These are phyloP conservation scores for Silurus lanzhouensis DNA, from an alignment of 2,797 vertebrate genomes.

Conservation along the genomic window DNA sequence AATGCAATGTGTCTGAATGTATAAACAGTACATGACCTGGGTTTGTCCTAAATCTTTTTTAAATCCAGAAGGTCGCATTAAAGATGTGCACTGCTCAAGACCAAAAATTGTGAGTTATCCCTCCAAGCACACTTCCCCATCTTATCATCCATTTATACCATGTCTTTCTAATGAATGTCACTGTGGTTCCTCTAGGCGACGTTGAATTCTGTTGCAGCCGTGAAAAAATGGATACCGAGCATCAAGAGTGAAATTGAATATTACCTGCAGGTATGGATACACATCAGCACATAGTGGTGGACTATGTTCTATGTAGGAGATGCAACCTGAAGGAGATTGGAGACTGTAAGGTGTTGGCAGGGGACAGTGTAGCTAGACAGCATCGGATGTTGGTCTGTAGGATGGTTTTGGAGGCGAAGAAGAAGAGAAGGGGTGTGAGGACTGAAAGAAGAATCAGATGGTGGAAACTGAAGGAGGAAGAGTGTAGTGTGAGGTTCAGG, in stretches of 20 bases:
- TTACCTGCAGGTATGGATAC: constrained; percentile 73
- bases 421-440: no score
- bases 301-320: no score
- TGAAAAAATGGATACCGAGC: constrained; percentile 81
- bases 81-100: constrained; percentile 66
- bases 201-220: constrained; percentile 70
- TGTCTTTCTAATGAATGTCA: background rate
- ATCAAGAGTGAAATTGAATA: constrained; percentile 82
- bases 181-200: constrained; percentile 64
- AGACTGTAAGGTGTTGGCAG: no score
- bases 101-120: constrained; percentile 75
- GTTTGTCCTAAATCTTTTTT: background rate
- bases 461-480: no score
- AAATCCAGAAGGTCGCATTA: constrained; percentile 75
- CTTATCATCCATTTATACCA: background rate
- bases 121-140: background rate
- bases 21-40: background rate
- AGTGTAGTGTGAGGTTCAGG: no score
- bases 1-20: background rate
- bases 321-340: no score
- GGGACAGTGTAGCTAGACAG: no score
- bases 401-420: no score
- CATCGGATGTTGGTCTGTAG: no score
- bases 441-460: no score
- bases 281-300: background rate